Evolutionary conservation across 2,797 vertebrate species (phyloP).

Genomic region (Choloepus didactylus): DNA sequence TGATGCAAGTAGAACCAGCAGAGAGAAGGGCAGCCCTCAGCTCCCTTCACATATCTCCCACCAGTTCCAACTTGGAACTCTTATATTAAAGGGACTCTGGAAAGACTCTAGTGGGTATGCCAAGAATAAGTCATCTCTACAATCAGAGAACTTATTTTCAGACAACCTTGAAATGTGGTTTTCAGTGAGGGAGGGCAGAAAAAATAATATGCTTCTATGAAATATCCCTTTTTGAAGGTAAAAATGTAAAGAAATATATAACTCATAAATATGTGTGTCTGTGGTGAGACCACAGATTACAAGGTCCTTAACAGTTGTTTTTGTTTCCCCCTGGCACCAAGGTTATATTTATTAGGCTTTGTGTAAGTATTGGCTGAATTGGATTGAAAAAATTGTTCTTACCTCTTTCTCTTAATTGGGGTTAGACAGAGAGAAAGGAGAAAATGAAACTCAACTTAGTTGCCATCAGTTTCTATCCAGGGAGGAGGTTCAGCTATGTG

Average conservation of each 20-base stretch:
- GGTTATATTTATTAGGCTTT: not conserved
- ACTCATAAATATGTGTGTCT: not conserved
- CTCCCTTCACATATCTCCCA: not conserved
- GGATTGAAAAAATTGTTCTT: not conserved
- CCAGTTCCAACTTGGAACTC: conserved; percentile 17
- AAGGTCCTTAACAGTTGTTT: not conserved
- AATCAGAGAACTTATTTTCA: conserved; percentile 26
- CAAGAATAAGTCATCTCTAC: conserved; percentile 56
- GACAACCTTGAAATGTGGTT: conserved; percentile 44
- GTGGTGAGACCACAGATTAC: conserved; percentile 27
- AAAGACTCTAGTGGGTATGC: not conserved
- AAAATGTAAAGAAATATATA: conserved; percentile 26
- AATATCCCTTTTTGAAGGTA: not conserved
- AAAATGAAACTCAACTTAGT: not conserved
- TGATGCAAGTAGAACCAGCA: conserved; percentile 10
- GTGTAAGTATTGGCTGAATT: not conserved
- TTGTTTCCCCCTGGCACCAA: conserved; percentile 20
- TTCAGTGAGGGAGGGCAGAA: not conserved
- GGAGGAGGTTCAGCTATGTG: not conserved
- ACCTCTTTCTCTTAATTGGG: not conserved
- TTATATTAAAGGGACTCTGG: not conserved
- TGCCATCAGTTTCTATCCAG: not conserved
- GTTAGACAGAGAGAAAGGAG: not conserved
- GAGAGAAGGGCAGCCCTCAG: conserved; percentile 46
- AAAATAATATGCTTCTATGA: conserved; percentile 53